Evolutionary conservation across 2,113 vertebrate species (phyloP).

Genomic region (Anarrhichthys ocellatus): DNA sequence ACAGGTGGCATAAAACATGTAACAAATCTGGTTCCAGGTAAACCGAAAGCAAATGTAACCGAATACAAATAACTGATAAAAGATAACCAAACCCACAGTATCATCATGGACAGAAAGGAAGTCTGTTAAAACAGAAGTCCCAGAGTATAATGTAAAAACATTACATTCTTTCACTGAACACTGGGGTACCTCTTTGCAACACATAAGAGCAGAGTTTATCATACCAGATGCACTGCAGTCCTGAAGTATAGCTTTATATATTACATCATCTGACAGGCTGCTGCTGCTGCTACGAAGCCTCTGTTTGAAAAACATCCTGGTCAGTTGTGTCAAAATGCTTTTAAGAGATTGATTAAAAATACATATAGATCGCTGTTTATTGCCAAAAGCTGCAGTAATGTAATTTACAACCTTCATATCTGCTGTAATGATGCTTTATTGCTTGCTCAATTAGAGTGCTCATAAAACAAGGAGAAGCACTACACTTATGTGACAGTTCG

Average conservation of each 20-base stretch:
- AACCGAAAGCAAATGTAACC: slow-evolving; percentile 22
- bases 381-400: slow-evolving; percentile 23
- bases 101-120: not conserved
- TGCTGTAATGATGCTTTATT: slow-evolving; percentile 24
- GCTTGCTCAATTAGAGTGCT: slow-evolving; percentile 1
- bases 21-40: not conserved
- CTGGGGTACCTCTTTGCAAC: not conserved
- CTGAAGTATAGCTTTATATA: slow-evolving; percentile 1
- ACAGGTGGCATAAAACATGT: not conserved
- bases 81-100: not conserved
- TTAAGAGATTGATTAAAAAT: slow-evolving; percentile 36
- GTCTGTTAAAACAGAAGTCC: not conserved
- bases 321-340: slow-evolving; percentile 45
- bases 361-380: slow-evolving; percentile 30
- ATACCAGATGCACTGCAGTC: not conserved
- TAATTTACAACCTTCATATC: slow-evolving; percentile 21
- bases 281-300: slow-evolving; percentile 22
- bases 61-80: not conserved
- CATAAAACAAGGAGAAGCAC: not conserved
- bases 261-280: slow-evolving; percentile 18
- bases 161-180: not conserved
- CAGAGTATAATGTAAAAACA: slow-evolving; percentile 13
- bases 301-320: slow-evolving; percentile 31
- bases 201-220: slow-evolving; percentile 6
- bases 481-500: slow-evolving; percentile 10